Base-by-base conservation (phyloP, 2,888 invertebrate species). In the Dorcus hopei region DNA sequence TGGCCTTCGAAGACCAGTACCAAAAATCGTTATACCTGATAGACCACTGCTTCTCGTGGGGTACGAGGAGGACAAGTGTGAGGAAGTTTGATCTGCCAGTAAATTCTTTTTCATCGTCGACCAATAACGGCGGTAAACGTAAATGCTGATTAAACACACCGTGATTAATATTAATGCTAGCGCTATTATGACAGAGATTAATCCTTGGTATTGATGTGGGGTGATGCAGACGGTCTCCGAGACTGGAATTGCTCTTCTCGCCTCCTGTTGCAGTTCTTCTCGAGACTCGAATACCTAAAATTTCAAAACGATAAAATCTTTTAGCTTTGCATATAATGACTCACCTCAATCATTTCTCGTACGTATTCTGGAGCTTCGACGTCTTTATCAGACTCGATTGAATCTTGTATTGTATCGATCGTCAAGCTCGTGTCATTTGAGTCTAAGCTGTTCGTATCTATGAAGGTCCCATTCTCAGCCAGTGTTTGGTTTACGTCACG, bases 281-380 rank as follows among this genome's bases (percentile, higher is more conserved):
- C 89, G 82, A 9, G 91, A 90, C 76, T 93, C 92, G 71, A 90
- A 91, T 0, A 93, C 93, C 92, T 92, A 68, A 2, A 68, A 72
- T 63, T 55, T 4, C 41, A 33, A 5, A 33, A 7, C 26, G 3
- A 6, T 33, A 33, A 33, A 33, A 33, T 23, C n/a, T 38, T 50
- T 50, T 14, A 19, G 14, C 14, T 9, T 14, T 33, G 41, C 6
- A 23, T n/a, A 1, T 7, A 41, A 14, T 26, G 16, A 38, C 62
- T 66, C 77, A 91, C 93, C 84, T 93, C 91, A 66, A 93, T 93
- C 90, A 93, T 92, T 81, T 93, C 92, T 64, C 92, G 81, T 38
- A 94, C 93, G 74, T 90, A 91, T 74, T 93, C 93, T 9, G 87
- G 74, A 8, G 64, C 65, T 51, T 77, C 78, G 2, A 63, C 79